Conservation (phyloP, 2,113 vertebrate genomes). For the Dasyornis broadbenti region DNA sequence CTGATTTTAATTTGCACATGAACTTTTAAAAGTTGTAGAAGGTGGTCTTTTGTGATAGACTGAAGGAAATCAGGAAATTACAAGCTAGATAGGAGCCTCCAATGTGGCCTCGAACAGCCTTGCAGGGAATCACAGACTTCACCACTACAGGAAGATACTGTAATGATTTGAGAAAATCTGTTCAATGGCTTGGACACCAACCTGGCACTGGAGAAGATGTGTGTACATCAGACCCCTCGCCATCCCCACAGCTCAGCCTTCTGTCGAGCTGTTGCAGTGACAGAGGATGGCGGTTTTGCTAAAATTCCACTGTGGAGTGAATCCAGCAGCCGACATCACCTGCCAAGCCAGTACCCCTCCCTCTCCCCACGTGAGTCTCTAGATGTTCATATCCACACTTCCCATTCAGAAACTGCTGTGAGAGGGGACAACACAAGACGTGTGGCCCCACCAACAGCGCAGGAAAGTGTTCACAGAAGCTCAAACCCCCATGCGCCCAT, state of each 20-base stretch:
- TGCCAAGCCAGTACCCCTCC: not conserved
- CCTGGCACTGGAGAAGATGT: not conserved
- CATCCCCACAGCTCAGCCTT: not conserved
- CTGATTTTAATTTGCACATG: not conserved
- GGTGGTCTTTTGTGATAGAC: not conserved
- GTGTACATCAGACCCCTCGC: not conserved
- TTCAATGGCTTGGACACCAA: not conserved
- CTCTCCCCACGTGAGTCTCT: rapidly evolving
- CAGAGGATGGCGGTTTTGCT: not conserved
- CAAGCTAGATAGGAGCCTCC: not conserved
- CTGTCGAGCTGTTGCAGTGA: not conserved
- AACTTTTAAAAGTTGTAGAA: not conserved
- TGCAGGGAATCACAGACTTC: not conserved
- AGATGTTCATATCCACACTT: not conserved
- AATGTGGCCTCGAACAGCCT: not conserved
- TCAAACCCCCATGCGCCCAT: not conserved
- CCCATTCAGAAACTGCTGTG: not conserved
- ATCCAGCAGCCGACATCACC: rapidly evolving
- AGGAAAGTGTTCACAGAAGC: not conserved
- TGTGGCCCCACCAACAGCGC: rapidly evolving
- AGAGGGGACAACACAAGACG: not conserved
- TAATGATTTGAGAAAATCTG: not conserved
- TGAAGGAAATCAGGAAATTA: not conserved
- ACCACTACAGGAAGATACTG: not conserved
- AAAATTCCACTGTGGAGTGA: not conserved